Base-by-base conservation (phyloP, 2,113 vertebrate species). In the Lophius piscatorius region DNA sequence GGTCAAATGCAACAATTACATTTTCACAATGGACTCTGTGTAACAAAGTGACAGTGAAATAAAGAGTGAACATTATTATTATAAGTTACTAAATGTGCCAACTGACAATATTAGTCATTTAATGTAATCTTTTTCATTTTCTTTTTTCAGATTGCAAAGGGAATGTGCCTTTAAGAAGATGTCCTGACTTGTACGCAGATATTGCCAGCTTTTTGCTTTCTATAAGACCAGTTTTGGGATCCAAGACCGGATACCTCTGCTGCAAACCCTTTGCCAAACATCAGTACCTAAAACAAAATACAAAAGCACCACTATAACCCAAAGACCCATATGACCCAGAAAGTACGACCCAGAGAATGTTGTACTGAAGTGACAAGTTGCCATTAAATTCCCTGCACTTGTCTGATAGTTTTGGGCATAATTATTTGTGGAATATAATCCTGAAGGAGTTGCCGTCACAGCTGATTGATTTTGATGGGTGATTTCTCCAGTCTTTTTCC, bases 101-200 rank as follows among this genome's bases (percentile, higher is more conserved):
- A n/a, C n/a, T n/a, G n/a, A n/a, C n/a, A n/a, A n/a, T n/a, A n/a
- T n/a, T n/a, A n/a, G n/a, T n/a, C n/a, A n/a, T n/a, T n/a, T n/a
- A n/a, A n/a, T n/a, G n/a, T n/a, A n/a, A n/a, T n/a, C n/a, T n/a
- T n/a, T n/a, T n/a, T 13, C 8, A 33, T 41, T 69, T 56, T 40
- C 70, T 11, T 76, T 23, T 87, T 89, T 61, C 92, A 96, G 94
- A 89, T 94, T 87, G 60, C 68, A 85, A 85, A 89, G 83, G 91
- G 78, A 85, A 93, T 92, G 94, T 94, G 92, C 93, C 94, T 94
- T 89, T 84, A 87, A 77, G 83, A 90, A 88, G 89, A 92, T 82
- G 74, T 87, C 90, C 70, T 74, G 31, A 49, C 69, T 70, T 89
- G 80, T 54, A 38, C 44, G 49, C 67, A 62, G 46, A 56, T 69